A percentile compares a stretch with the other conserved stretches of the same genome.
phyloP scores from a whole-genome alignment of 2,797 vertebrate species.

The Aeoliscus strigatus region DNA sequence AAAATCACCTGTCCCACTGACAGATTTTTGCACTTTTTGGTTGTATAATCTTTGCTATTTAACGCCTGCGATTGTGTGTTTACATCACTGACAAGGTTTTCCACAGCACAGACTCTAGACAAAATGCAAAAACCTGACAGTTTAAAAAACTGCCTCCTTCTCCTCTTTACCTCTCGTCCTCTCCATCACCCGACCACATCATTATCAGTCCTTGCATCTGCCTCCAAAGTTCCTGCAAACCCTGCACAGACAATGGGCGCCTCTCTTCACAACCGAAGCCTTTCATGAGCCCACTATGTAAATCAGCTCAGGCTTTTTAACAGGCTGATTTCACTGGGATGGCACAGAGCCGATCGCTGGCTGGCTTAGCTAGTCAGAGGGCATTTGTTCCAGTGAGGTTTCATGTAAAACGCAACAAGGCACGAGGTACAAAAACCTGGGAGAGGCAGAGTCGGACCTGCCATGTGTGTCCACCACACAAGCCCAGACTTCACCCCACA shows the following conservation, averaged over 20 bases:
- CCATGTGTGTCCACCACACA: slow-evolving; percentile 32
- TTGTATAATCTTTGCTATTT: too few species aligned
- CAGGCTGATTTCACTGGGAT: slow-evolving; percentile 34
- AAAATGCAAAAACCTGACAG: too few species aligned
- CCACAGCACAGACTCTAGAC: too few species aligned
- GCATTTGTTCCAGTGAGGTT: slow-evolving; percentile 50
- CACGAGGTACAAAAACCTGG: slow-evolving; percentile 42
- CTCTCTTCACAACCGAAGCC: slow-evolving; percentile 15
- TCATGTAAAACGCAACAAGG: slow-evolving; percentile 57
- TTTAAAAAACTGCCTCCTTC: not conserved
- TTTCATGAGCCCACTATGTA: slow-evolving; percentile 39
- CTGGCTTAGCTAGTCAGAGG: slow-evolving; percentile 33
- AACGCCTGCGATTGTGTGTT: too few species aligned
- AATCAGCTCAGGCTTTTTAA: slow-evolving; percentile 34
- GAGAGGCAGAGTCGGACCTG: slow-evolving; percentile 38
- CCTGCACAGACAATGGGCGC: slow-evolving; percentile 26
- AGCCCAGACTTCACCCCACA: too few species aligned
- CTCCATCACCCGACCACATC: slow-evolving; percentile 28
- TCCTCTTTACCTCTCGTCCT: slow-evolving; percentile 1
- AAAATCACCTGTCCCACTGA: too few species aligned
- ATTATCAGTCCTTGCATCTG: slow-evolving; percentile 40
- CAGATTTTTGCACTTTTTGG: too few species aligned
- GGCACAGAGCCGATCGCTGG: slow-evolving; percentile 8
- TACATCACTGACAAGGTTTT: too few species aligned
- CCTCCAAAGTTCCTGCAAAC: slow-evolving; percentile 28